Evolutionary conservation across 2,888 invertebrate genomes (phyloP).

Genomic region (Tigriopus californicus): DNA sequence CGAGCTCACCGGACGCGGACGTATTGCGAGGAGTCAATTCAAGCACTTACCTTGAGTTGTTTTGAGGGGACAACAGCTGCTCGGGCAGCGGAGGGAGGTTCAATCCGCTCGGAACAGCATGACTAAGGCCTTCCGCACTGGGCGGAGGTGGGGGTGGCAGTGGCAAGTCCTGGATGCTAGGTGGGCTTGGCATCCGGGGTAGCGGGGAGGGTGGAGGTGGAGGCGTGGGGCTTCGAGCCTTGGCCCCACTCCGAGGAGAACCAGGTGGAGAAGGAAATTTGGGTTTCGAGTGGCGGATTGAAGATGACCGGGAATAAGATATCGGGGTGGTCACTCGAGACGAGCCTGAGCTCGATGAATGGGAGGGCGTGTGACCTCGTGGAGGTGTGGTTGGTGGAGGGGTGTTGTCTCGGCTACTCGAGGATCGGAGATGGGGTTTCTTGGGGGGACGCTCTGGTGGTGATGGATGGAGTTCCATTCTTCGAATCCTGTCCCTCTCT

Average conservation of each 20-base stretch:
- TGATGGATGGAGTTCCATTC: background rate
- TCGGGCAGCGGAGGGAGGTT: no score
- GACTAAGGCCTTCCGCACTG: background rate
- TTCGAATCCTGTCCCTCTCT: background rate
- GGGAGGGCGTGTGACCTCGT: background rate
- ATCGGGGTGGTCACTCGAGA: background rate
- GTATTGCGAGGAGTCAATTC: no score
- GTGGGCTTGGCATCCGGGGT: background rate
- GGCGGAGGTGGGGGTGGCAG: background rate
- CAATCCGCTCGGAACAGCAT: no score
- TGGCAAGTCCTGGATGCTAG: background rate
- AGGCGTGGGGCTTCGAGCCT: no score
- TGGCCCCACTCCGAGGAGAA: background rate
- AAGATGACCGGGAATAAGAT: background rate
- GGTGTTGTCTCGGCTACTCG: background rate
- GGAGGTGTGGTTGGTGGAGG: background rate
- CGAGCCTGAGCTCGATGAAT: background rate
- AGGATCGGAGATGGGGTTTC: background rate
- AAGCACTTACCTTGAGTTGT: no score
- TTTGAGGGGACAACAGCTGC: no score
- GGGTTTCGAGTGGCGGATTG: background rate
- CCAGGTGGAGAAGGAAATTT: conserved; percentile 1
- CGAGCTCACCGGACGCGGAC: no score
- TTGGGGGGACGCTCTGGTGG: background rate
- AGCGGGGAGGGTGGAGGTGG: no score